Percentiles rank a stretch among this genome's conserved stretches.
Conservation (phyloP, 2,797 vertebrate species). For the Melanotaenia parkinsoni region DNA sequence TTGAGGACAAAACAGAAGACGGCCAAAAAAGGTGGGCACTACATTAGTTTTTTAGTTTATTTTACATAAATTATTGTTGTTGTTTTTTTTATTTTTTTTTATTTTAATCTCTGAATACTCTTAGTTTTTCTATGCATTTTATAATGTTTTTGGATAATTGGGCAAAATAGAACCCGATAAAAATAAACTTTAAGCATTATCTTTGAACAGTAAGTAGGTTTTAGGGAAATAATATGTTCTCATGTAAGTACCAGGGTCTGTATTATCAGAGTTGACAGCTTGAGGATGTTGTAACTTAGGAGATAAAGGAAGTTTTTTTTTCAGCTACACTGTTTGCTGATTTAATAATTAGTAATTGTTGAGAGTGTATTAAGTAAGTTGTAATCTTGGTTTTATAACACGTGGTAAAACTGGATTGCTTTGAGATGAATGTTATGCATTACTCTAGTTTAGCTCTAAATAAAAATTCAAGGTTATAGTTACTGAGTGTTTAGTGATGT, state of each 20-base stretch:
- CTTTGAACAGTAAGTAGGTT: background rate
- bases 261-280: no score
- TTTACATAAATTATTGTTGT: background rate
- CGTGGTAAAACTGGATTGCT: background rate
- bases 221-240: no score
- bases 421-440: background rate
- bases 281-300: no score
- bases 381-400: background rate
- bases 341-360: no score
- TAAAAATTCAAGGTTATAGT: background rate
- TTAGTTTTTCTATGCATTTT: background rate
- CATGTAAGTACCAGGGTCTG: background rate
- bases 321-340: no score
- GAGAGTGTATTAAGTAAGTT: no score
- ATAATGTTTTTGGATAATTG: background rate
- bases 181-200: background rate
- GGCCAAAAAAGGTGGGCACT: slow-evolving; percentile 85
- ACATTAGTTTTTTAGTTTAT: background rate
- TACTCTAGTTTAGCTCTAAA: background rate
- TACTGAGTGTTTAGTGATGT: background rate
- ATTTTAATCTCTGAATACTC: background rate
- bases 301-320: no score
- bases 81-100: background rate
- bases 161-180: background rate
- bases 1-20: slow-evolving; percentile 88